Evolutionary conservation across 2,888 invertebrate genomes (phyloP).

Genomic region (Noctua janthe): DNA sequence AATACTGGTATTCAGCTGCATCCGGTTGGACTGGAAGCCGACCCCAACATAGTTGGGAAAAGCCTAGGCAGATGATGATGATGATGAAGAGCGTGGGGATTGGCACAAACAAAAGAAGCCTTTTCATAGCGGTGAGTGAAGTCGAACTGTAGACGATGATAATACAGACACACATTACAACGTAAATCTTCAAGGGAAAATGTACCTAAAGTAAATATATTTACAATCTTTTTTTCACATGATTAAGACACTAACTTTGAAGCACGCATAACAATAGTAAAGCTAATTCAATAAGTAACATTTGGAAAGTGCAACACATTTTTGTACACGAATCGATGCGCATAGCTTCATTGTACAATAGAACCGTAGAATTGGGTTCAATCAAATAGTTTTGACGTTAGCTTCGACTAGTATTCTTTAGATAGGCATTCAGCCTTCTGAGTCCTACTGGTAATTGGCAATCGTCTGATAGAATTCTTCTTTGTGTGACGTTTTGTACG

Average conservation of each 20-base stretch:
- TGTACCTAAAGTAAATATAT: background rate
- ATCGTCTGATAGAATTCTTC: slow-evolving; percentile 23
- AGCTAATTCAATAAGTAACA: slow-evolving; percentile 21
- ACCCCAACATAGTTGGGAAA: no score
- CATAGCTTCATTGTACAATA: slow-evolving; percentile 15
- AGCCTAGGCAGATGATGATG: no score
- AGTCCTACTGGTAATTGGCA: slow-evolving; percentile 33
- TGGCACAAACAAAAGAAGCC: background rate
- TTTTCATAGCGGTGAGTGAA: background rate
- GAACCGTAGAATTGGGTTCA: slow-evolving; percentile 41
- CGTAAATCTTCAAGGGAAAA: background rate
- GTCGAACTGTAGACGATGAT: background rate
- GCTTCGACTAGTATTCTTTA: slow-evolving; percentile 6
- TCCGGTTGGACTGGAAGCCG: no score
- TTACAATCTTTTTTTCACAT: background rate
- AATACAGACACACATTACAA: background rate
- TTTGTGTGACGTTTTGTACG: background rate
- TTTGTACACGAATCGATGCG: slow-evolving; percentile 8
- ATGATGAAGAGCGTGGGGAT: background rate
- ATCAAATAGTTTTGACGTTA: slow-evolving; percentile 38
- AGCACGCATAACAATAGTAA: background rate
- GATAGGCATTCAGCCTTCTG: slow-evolving; percentile 28
- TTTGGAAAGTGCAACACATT: slow-evolving; percentile 26
- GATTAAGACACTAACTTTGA: background rate
- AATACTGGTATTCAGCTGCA: no score